Conservation (phyloP, 2,888 invertebrate species). For the Gari tellinella region DNA sequence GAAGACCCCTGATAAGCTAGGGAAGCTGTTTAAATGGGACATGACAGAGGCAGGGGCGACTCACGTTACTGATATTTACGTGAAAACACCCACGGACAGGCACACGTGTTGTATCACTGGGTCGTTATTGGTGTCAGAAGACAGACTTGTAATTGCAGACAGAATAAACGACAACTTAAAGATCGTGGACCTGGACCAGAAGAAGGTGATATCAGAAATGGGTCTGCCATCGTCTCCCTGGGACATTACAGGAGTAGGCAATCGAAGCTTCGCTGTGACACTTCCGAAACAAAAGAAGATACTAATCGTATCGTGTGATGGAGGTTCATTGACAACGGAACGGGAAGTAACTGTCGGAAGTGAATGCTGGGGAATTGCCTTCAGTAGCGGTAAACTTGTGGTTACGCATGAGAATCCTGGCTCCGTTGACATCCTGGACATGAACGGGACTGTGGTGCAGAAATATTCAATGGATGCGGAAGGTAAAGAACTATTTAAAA, state of each 20-base stretch:
- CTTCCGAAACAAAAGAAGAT: slow-evolving; percentile 1
- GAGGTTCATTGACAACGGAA: background rate
- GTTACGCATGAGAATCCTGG: background rate
- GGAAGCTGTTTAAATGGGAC: background rate
- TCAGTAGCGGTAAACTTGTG: background rate
- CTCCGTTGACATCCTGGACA: too few species aligned
- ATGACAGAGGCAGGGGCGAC: background rate
- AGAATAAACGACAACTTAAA: background rate
- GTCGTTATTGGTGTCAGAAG: background rate
- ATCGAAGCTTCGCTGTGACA: background rate
- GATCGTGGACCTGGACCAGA: background rate
- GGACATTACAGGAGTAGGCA: background rate
- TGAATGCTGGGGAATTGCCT: slow-evolving; percentile 1
- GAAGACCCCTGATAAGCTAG: background rate
- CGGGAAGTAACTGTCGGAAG: background rate
- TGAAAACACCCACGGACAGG: slow-evolving; percentile 1
- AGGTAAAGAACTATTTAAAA: background rate
- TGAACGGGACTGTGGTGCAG: too few species aligned
- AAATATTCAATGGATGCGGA: background rate
- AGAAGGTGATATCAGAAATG: background rate
- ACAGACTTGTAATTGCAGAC: slow-evolving; percentile 1
- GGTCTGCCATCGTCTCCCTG: background rate
- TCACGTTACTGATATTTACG: background rate
- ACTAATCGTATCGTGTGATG: background rate
- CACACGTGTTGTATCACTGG: background rate